A percentile compares a stretch with the other conserved stretches of the same genome.
Evolutionary conservation across 2,797 vertebrate genomes (phyloP).

Genomic region (Rhynchonycteris naso): DNA sequence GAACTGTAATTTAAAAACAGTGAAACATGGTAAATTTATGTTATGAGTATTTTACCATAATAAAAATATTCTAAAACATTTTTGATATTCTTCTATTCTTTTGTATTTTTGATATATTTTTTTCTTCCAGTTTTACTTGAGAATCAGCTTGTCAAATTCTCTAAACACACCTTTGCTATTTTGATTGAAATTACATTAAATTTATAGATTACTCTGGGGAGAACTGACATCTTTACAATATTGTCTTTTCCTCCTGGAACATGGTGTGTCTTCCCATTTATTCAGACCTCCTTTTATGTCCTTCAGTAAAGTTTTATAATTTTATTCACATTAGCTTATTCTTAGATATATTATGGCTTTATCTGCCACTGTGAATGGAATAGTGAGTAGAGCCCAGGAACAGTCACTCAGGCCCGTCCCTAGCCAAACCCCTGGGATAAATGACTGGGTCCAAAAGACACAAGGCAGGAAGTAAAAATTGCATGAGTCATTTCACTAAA

Average conservation of each 20-base stretch:
- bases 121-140: constrained; percentile 34
- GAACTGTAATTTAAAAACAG: not conserved
- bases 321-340: constrained; percentile 20
- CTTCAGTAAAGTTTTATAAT: constrained; percentile 47
- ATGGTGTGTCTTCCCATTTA: not conserved
- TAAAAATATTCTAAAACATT: constrained; percentile 2
- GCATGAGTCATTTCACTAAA: not conserved
- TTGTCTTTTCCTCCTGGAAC: not conserved
- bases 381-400: not conserved
- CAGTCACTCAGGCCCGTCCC: not conserved
- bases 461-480: not conserved
- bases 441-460: not conserved
- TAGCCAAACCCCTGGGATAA: not conserved
- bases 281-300: constrained; percentile 42
- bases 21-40: not conserved
- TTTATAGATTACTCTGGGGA: constrained; percentile 56
- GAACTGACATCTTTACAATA: constrained; percentile 51
- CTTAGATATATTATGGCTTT: not conserved
- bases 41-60: not conserved
- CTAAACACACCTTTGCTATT: constrained; percentile 46
- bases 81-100: constrained; percentile 45
- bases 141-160: constrained; percentile 57
- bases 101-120: not conserved
- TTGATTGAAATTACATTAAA: constrained; percentile 48
- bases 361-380: not conserved